Base-by-base conservation (phyloP, 2,797 vertebrate species). In the Steatocranus sp. region DNA sequence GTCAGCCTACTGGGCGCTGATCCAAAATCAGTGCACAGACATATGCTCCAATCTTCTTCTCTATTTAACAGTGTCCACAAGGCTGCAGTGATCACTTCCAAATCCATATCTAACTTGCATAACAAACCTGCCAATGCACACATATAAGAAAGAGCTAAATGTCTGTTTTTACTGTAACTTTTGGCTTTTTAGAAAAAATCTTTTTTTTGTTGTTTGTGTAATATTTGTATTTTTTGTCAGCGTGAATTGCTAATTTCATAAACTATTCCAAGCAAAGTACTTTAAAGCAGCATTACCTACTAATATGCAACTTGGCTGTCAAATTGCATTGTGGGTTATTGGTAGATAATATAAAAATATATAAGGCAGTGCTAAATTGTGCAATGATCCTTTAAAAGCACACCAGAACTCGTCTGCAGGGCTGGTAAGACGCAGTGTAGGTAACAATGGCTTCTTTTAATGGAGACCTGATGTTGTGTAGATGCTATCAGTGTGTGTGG, bases 31-130 rank as follows among this genome's bases (percentile, higher is more conserved):
- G 58, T 27, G 36, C 53, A 74, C 78, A 49, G 54, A 82, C 81
- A 83, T 48, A 73, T 73, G 68, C 11, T 14, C 63, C 58, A 68
- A 75, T 79, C 80, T 66, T 76, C 79, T 58, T 61, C 58, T 25
- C 36, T 76, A 79, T 85, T 87, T 83, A 84, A 77, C 18, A 7
- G 20, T 38, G 41, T 68, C 81, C 38, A 27, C 61, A 49, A 74
- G 63, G 51, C 36, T 76, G 27, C 30, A 54, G 30, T 46, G 78
- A 34, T 80, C 84, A 80, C 49, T 48, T 83, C 78, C 49, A 54
- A 75, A 58, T 85, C 56, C 53, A 84, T 76, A 81, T 78, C 84
- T 8, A 79, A 2, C 50, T 89, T 90, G 76, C 53, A 36, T 82
- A 87, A 90, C 75, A 66, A 78, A 77, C 36, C 23, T 70, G 23